Percentiles rank a stretch among this genome's conserved stretches.
Evolutionary conservation across 2,888 invertebrate species (phyloP).

Genomic region (Drosophila seclusa): DNA sequence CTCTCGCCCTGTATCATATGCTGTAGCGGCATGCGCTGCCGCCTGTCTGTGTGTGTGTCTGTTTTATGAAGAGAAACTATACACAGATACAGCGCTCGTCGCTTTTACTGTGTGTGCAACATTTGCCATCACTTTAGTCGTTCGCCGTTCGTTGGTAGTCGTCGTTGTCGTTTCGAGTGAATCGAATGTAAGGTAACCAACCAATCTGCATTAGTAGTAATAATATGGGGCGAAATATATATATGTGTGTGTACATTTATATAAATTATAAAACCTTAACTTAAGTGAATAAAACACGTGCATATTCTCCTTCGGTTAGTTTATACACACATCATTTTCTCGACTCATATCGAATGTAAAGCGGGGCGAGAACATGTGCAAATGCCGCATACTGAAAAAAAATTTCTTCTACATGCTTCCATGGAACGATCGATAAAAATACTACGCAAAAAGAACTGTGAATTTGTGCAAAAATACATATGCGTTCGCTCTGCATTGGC

Average conservation of each 20-base stretch:
- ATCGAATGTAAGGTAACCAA: constrained; percentile 84
- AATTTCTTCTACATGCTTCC: constrained; percentile 52
- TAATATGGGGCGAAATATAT: constrained; percentile 65
- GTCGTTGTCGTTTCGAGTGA: constrained; percentile 84
- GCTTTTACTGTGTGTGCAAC: constrained; percentile 50
- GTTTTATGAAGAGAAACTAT: constrained; percentile 13
- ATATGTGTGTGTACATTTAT: constrained; percentile 16
- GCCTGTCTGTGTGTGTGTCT: constrained; percentile 11
- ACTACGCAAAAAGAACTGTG: constrained; percentile 83
- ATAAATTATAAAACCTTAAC: constrained; percentile 47
- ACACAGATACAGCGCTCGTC: constrained; percentile 63
- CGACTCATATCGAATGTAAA: constrained; percentile 11
- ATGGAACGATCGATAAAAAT: constrained; percentile 82
- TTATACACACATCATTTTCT: constrained; percentile 21
- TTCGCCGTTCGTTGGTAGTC: constrained; percentile 83
- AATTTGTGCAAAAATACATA: constrained; percentile 77
- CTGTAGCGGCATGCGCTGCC: constrained; percentile 67
- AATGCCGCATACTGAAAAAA: constrained; percentile 54
- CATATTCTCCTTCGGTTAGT: constrained; percentile 33
- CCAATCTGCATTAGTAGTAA: constrained; percentile 62
- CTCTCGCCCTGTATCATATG: constrained; percentile 31
- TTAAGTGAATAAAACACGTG: constrained; percentile 59
- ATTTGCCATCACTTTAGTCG: constrained; percentile 81
- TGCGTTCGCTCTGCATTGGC: constrained; percentile 44
- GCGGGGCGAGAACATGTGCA: constrained; percentile 37